Evolutionary conservation across 2,888 invertebrate genomes (phyloP).

Genomic region (Idaea dimidiata): DNA sequence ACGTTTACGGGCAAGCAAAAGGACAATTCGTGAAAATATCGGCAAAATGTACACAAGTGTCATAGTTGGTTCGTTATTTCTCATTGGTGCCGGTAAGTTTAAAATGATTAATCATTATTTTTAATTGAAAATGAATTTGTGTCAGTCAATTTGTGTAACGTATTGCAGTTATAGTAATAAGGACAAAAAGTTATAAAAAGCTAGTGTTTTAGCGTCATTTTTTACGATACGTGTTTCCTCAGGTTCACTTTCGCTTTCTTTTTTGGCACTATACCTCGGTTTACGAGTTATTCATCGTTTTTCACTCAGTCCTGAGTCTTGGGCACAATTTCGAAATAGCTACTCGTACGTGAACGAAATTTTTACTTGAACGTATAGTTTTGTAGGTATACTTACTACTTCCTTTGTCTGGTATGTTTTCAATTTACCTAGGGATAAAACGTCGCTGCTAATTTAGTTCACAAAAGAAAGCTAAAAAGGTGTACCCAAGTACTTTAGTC

Average conservation of each 20-base stretch:
- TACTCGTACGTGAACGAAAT: conserved; percentile 28
- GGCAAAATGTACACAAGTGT: conserved; percentile 57
- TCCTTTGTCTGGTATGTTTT: conserved; percentile 19
- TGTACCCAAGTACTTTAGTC: background rate
- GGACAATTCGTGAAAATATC: conserved; percentile 47
- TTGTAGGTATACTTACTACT: conserved; percentile 7
- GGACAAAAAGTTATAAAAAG: background rate
- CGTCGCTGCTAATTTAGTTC: conserved; percentile 6
- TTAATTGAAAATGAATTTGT: conserved; percentile 1
- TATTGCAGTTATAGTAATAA: background rate
- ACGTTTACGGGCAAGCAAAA: conserved; percentile 40
- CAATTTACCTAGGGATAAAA: conserved; percentile 21
- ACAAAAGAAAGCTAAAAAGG: background rate
- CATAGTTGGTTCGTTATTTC: conserved; percentile 29
- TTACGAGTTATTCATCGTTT: conserved; percentile 26
- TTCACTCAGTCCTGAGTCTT: conserved; percentile 15
- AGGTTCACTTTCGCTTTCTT: conserved; percentile 20
- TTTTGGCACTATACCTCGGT: conserved; percentile 19
- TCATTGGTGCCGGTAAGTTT: conserved; percentile 34
- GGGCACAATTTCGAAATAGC: conserved; percentile 22
- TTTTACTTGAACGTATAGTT: conserved; percentile 18
- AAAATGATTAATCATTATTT: conserved; percentile 10
- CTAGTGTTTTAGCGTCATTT: background rate
- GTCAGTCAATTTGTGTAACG: background rate
- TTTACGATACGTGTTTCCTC: conserved; percentile 6